These are phyloP conservation scores for Aquatica leii DNA, from an alignment of 2,888 invertebrate species.

Conservation along the genomic window DNA sequence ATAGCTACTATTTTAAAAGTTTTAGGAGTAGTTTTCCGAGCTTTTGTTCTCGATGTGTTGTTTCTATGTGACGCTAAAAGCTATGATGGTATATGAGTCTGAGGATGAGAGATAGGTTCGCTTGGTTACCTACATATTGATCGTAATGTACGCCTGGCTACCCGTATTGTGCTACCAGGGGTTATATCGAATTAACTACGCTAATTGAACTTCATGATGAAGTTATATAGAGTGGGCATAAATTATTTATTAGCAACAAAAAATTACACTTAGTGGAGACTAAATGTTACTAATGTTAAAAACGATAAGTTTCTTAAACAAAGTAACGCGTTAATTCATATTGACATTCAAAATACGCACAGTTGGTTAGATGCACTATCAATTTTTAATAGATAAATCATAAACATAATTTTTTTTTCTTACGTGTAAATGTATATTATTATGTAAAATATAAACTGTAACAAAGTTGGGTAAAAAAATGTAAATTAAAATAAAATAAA, in stretches of 20 bases:
- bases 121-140: constrained; percentile 46
- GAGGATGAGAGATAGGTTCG: constrained; percentile 37
- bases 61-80: constrained; percentile 30
- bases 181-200: constrained; percentile 53
- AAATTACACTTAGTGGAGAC: too few relatives aligned
- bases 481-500: too few relatives aligned
- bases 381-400: too few relatives aligned
- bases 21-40: constrained; percentile 32
- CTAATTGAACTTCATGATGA: constrained; percentile 53
- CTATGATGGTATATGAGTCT: constrained; percentile 27
- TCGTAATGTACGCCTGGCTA: constrained; percentile 44
- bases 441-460: too few relatives aligned
- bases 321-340: too few relatives aligned
- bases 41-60: constrained; percentile 27
- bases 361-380: too few relatives aligned
- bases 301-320: too few relatives aligned
- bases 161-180: constrained; percentile 50
- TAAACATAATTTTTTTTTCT: too few relatives aligned
- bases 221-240: constrained; percentile 44
- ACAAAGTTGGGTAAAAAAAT: too few relatives aligned
- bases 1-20: constrained; percentile 27
- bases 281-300: too few relatives aligned
- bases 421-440: too few relatives aligned
- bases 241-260: constrained; percentile 49
- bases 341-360: too few relatives aligned